Base-by-base conservation (phyloP, 1,140 invertebrate genomes). In the Cotesia typhae region DNA sequence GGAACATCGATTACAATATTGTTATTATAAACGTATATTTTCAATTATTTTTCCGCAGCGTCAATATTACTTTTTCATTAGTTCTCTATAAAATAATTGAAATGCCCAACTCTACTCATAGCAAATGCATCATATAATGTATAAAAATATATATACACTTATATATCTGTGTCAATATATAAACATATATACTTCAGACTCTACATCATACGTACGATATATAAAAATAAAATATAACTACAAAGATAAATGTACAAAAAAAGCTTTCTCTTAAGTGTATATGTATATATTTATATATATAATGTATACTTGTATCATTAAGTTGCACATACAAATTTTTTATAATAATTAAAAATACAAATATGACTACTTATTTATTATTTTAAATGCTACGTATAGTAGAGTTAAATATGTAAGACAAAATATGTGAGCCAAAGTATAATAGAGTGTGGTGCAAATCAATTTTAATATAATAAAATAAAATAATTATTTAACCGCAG, bases 1-100 rank as follows among this genome's bases (percentile, higher is more conserved):
- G 67, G 67, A 57, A 59, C 59, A 59, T 68, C 67, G 67, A 68
- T 68, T 68, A 35, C n/a, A 14, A 52, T 20, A 52, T 61, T 61
- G 17, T 28, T 61, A 61, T 35, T 61, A 6, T 28, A 9, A 7
- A 9, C 41, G 7, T 20, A 9, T 61, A 3, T 61, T 61, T 28
- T 64, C 17, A 38, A 4, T 6, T 41, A n/a, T 38, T 64, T 41
- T 41, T 64, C 12, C 60, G 36, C 28, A 37, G 37, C 37, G 36
- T 37, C 7, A 20, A 59, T 17, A 59, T 59, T 20, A 20, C 20
- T 59, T 59, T 59, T 59, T 17, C 57, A 59, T 59, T 20, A 59
- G 57, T 28, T 59, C 20, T 59, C 57, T 59, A 59, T 59, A 5
- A 59, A 59, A 59, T 59, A 59, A 59, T 59, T 59, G 57, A 59